A percentile compares a stretch with the other conserved stretches of the same genome.
These are phyloP conservation scores for Melanotaenia maccullochi DNA, from an alignment of 2,797 vertebrate genomes.

Conservation along the genomic window DNA sequence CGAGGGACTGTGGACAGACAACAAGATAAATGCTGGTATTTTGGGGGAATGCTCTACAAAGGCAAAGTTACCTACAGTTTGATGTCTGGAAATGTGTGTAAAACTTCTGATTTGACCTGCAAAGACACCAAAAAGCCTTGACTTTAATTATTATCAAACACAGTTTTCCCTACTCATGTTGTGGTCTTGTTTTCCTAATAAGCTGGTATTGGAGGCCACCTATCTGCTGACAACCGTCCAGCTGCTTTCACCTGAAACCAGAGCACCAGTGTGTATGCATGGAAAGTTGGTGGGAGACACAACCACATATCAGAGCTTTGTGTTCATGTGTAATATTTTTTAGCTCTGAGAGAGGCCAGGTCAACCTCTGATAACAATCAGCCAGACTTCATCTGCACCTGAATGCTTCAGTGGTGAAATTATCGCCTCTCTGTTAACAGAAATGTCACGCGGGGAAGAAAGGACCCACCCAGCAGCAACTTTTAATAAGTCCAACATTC, in stretches of 20 bases:
- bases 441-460: constrained; percentile 21
- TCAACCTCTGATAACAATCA: constrained; percentile 23
- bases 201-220: constrained; percentile 20
- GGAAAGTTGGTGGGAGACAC: constrained; percentile 8
- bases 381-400: constrained; percentile 33
- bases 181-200: constrained; percentile 27
- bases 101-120: too few relatives aligned
- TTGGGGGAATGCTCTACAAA: neutral
- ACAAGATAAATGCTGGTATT: too few relatives aligned
- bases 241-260: constrained; percentile 25
- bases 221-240: constrained; percentile 22
- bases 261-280: neutral
- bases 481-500: neutral
- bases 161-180: neutral
- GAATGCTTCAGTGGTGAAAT: constrained; percentile 3
- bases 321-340: constrained; percentile 6
- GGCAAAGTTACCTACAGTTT: too few relatives aligned
- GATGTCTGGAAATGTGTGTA: neutral
- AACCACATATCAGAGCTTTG: constrained; percentile 19
- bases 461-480: constrained; percentile 6
- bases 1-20: too few relatives aligned
- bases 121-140: neutral
- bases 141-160: neutral
- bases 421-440: constrained; percentile 24
- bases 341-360: neutral